A percentile compares a stretch with the other conserved stretches of the same genome.
Evolutionary conservation across 2,113 vertebrate genomes (phyloP).

Genomic region (Trichechus manatus): DNA sequence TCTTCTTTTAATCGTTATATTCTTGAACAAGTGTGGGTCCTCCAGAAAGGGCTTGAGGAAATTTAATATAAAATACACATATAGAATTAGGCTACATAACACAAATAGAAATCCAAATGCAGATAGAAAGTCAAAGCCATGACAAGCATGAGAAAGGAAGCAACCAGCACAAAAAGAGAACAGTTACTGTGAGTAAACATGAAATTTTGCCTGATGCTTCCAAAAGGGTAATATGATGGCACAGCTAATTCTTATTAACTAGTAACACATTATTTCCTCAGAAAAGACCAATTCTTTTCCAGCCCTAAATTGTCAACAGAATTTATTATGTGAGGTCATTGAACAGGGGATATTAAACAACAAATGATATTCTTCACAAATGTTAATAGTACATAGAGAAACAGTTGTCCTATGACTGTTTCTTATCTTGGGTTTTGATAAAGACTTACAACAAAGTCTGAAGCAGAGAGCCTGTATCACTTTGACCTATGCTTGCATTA

Average conservation of each 20-base stretch:
- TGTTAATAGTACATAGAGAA: background rate
- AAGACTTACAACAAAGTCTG: background rate
- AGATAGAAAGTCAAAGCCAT: background rate
- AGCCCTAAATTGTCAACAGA: background rate
- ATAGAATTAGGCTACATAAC: background rate
- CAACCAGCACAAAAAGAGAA: background rate
- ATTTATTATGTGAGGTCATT: background rate
- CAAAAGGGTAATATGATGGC: background rate
- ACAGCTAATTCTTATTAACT: slow-evolving; percentile 17
- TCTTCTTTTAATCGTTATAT: background rate
- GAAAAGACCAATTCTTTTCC: background rate
- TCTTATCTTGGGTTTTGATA: background rate
- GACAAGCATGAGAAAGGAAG: background rate
- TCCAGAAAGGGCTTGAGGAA: background rate
- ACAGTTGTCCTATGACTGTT: background rate
- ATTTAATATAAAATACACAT: background rate
- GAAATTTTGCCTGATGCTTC: background rate
- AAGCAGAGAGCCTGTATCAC: background rate
- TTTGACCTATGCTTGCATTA: background rate
- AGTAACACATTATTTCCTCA: background rate
- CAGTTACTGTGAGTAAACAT: background rate
- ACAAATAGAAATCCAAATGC: background rate
- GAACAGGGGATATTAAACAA: background rate
- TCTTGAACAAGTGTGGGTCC: background rate
- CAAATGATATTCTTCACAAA: background rate